Base-by-base conservation (phyloP, 2,797 vertebrate genomes). In the Poeciliopsis presidionis region DNA sequence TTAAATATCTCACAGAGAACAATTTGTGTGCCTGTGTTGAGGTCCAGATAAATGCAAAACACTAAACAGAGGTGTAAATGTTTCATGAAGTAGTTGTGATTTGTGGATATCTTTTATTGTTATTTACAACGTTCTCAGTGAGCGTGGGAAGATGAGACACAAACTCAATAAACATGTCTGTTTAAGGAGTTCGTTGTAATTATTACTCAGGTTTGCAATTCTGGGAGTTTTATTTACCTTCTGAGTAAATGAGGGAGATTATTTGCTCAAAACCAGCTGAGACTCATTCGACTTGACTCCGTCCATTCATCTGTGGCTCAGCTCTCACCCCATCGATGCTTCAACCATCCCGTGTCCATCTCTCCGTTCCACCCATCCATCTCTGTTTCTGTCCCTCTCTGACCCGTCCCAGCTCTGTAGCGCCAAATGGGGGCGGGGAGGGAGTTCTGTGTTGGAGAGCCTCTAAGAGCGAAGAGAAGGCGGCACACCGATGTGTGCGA, bases 361-460 rank as follows among this genome's bases (percentile, higher is more conserved):
- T 69, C 82, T 77, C 84, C 74, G 85, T 59, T 85, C 73, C 81
- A 81, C 79, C 82, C 85, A 83, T 84, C 75, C 81, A 81, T 78
- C 84, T 85, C 83, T 81, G 63, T 86, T 80, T 83, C 47, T 45
- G 69, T 85, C 85, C 89, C 84, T 85, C 84, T 90, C 84, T 86
- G 89, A 90, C 87, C 91, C 71, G 87, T 88, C 89, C 89, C 73
- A 28, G 83, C 89, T 88, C 73, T 89, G 87, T 84, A 65, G 36
- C 33, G 33, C 22, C 28, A 14, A 61, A 16, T 16, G 30, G 28
- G 79, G 88, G 85, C 84, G 84, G 78, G 81, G 86, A 71, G 73
- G 73, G 83, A 1, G 89, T 89, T 88, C 73, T 75, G 87, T 88
- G 87, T 86, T 82, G 88, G 88, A 87, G 89, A 90, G 88, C 80